Conservation (phyloP, 2,797 vertebrate genomes). For the Mus spretus region DNA sequence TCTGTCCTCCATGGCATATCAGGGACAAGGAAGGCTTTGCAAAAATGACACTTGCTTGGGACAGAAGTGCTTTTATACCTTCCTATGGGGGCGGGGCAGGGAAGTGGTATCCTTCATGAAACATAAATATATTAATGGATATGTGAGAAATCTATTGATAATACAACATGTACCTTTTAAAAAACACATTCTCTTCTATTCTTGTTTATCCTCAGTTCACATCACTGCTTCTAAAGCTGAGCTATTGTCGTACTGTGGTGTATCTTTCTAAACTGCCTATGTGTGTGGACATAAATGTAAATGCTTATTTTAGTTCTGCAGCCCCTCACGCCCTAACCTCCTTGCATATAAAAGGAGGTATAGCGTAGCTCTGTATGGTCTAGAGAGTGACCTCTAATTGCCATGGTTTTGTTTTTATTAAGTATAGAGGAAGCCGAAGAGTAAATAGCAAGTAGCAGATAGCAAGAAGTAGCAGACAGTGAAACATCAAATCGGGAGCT, state of each 20-base stretch:
- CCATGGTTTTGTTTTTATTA: neutral
- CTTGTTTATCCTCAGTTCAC: neutral
- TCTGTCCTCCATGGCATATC: conserved; percentile 30
- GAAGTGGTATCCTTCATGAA: neutral
- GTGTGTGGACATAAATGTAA: neutral
- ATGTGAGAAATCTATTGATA: neutral
- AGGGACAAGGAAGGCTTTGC: neutral
- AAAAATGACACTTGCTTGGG: neutral
- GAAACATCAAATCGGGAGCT: neutral
- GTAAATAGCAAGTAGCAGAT: neutral
- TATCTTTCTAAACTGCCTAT: conserved; percentile 26
- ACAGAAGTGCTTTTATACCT: conserved; percentile 1
- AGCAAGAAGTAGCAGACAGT: neutral
- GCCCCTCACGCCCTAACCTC: neutral
- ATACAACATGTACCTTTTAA: neutral
- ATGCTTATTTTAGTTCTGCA: conserved; percentile 15
- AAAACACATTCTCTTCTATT: neutral
- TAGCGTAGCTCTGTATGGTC: neutral
- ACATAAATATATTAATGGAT: neutral
- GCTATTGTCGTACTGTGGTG: neutral
- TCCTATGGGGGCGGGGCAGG: neutral
- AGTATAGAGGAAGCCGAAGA: neutral
- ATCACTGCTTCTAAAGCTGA: neutral
- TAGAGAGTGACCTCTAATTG: neutral
- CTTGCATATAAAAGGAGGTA: neutral